phyloP scores from a whole-genome alignment of 2,888 invertebrate species.

The Euzophera pinguis region DNA sequence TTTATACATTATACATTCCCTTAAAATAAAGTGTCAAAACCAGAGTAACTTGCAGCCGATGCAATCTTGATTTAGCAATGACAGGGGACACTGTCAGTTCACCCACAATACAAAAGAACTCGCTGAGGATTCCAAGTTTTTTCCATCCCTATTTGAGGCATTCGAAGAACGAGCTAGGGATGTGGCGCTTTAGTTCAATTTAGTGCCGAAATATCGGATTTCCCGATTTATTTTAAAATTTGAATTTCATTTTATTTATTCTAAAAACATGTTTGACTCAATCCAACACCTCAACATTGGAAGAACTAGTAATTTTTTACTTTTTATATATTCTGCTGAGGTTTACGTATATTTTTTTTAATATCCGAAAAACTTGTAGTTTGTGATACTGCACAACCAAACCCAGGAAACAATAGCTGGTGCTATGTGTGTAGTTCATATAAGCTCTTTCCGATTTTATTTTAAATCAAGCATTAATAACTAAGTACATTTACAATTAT shows the following conservation, averaged over 20 bases:
- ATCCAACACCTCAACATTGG: too few relatives aligned
- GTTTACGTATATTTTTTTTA: too few relatives aligned
- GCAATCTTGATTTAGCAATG: slow-evolving; percentile 15
- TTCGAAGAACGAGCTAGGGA: slow-evolving; percentile 35
- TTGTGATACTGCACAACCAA: too few relatives aligned
- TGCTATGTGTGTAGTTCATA: too few relatives aligned
- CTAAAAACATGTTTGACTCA: too few relatives aligned
- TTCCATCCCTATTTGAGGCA: slow-evolving; percentile 48
- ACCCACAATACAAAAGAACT: slow-evolving; percentile 20
- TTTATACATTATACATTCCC: neutral
- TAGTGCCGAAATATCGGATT: neutral
- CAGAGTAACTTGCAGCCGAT: slow-evolving; percentile 8
- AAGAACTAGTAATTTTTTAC: too few relatives aligned
- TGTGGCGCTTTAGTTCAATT: neutral
- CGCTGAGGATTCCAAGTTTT: slow-evolving; percentile 18
- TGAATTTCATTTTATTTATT: neutral
- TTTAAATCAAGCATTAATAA: too few relatives aligned
- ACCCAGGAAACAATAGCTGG: too few relatives aligned
- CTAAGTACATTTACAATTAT: too few relatives aligned
- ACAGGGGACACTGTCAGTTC: slow-evolving; percentile 23
- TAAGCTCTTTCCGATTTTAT: too few relatives aligned
- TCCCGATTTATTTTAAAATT: neutral
- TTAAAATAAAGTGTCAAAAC: slow-evolving; percentile 4
- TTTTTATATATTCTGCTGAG: too few relatives aligned
- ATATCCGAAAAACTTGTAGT: too few relatives aligned